Conservation (phyloP, 1,140 invertebrate genomes). For the Ditylenchus dipsaci region DNA sequence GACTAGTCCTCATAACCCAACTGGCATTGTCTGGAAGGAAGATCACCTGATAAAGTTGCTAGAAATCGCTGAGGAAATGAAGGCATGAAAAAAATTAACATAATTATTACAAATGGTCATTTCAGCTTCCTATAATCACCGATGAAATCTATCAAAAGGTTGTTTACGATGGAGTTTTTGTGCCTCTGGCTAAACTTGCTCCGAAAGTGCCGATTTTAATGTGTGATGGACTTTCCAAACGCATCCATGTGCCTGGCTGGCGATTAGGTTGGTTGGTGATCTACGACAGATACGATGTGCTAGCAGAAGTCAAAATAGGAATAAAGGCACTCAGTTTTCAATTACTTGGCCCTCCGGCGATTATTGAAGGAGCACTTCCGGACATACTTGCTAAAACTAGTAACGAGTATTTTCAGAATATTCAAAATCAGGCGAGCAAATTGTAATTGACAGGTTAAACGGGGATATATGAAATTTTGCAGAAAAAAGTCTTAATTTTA, state of each 20-base stretch:
- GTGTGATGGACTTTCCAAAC: background rate
- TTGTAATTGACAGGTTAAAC: too few species aligned
- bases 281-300: background rate
- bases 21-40: background rate
- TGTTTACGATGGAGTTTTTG: background rate
- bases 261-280: background rate
- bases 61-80: background rate
- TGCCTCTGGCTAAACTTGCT: background rate
- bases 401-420: background rate
- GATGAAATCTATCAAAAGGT: background rate
- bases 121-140: background rate
- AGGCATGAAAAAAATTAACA: too few species aligned
- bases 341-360: background rate
- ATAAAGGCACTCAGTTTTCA: background rate
- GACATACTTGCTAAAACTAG: background rate
- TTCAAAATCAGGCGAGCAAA: background rate
- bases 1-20: background rate
- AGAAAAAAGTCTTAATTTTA: too few species aligned
- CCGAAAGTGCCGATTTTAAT: background rate
- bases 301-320: background rate
- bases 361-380: background rate
- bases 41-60: background rate
- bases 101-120: too few species aligned
- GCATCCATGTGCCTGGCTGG: background rate
- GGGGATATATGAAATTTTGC: too few species aligned